These are phyloP conservation scores for Calonectris borealis DNA, from an alignment of 2,113 vertebrate genomes.

Conservation along the genomic window DNA sequence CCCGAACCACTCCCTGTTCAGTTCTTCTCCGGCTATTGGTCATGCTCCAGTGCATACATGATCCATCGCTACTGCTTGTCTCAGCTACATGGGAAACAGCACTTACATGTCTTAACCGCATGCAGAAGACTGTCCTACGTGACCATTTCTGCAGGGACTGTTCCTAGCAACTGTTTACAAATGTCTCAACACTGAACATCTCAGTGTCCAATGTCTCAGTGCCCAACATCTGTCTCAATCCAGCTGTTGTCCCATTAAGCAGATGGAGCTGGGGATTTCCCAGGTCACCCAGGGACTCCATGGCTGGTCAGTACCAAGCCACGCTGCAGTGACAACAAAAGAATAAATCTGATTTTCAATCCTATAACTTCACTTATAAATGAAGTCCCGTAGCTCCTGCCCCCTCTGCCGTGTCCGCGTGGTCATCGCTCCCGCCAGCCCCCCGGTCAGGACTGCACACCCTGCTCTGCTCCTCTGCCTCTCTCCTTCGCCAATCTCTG, in stretches of 20 bases:
- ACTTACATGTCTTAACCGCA: background rate
- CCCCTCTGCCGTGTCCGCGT: accelerated
- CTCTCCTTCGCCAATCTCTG: background rate
- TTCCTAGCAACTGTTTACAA: accelerated
- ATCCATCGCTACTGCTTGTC: too few species aligned
- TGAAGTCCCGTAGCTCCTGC: background rate
- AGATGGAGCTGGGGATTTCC: background rate
- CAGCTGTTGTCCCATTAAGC: background rate
- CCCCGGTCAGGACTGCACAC: too few species aligned
- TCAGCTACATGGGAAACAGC: too few species aligned
- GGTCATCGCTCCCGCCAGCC: too few species aligned
- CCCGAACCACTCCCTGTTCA: too few species aligned
- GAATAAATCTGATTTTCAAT: background rate
- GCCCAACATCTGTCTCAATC: background rate
- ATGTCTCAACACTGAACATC: background rate
- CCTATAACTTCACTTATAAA: background rate
- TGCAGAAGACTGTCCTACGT: background rate
- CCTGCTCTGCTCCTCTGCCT: background rate
- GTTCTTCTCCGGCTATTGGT: too few species aligned
- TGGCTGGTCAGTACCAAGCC: background rate
- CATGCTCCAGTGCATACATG: too few species aligned
- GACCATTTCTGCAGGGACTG: background rate
- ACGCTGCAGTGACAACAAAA: accelerated
- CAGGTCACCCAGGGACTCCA: too few species aligned
- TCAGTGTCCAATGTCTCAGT: background rate